Conservation (phyloP, 2,888 invertebrate species). For the Scrobipalpa costella region DNA sequence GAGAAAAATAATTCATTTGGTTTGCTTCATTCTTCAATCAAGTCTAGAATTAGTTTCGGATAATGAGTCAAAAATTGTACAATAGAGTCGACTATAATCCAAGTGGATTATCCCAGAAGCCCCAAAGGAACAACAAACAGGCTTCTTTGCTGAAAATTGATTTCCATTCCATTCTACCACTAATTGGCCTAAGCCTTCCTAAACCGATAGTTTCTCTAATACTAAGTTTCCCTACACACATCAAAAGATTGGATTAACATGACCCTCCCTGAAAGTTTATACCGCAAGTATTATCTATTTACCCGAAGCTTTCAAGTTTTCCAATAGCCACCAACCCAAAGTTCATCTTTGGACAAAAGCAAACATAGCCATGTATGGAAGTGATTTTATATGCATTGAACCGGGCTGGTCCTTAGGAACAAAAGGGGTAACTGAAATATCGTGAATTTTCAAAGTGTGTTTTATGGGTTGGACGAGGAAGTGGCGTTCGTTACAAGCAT, state of each 20-base stretch:
- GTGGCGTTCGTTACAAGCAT: no score
- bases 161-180: background rate
- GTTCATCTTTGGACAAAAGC: slow-evolving; percentile 12
- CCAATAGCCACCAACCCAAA: slow-evolving; percentile 6
- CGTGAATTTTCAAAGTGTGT: background rate
- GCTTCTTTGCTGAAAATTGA: background rate
- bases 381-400: slow-evolving; percentile 24
- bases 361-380: slow-evolving; percentile 18
- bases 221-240: slow-evolving; percentile 9
- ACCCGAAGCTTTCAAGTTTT: slow-evolving; percentile 22
- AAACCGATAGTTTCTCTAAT: background rate
- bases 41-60: no score
- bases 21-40: no score
- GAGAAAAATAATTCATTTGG: no score
- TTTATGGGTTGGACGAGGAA: background rate
- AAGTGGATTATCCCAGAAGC: no score
- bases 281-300: slow-evolving; percentile 23
- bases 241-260: slow-evolving; percentile 17
- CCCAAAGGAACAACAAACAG: no score
- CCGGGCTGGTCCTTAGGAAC: background rate
- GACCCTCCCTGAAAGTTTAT: slow-evolving; percentile 15
- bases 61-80: no score
- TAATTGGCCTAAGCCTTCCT: background rate
- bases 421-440: background rate
- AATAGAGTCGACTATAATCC: no score